phyloP scores from a whole-genome alignment of 2,888 invertebrate species.

The Anoncus sp. region DNA sequence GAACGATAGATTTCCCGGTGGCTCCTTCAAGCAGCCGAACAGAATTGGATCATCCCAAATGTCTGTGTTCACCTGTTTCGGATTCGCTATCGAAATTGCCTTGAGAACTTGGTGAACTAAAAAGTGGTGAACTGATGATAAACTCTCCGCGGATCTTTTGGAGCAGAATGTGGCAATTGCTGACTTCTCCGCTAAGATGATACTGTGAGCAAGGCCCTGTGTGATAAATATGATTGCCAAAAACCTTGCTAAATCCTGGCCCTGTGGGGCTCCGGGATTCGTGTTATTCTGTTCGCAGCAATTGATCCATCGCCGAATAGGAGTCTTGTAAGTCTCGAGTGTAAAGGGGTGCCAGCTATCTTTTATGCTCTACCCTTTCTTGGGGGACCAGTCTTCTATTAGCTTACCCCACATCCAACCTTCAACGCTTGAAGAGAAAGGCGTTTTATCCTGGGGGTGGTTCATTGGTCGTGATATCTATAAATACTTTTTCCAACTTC shows the following conservation, averaged over 20 bases:
- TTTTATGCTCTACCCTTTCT: slow-evolving; percentile 43
- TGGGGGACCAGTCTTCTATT: slow-evolving; percentile 41
- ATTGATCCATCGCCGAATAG: slow-evolving; percentile 57
- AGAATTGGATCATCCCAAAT: slow-evolving; percentile 63
- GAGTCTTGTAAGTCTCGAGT: slow-evolving; percentile 56
- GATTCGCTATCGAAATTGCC: slow-evolving; percentile 49
- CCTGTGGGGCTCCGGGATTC: slow-evolving; percentile 33
- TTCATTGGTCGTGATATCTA: slow-evolving; percentile 56
- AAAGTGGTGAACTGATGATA: slow-evolving; percentile 57
- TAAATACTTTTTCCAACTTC: slow-evolving; percentile 41
- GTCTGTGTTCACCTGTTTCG: slow-evolving; percentile 43
- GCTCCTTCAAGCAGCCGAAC: slow-evolving; percentile 56
- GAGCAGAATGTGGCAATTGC: slow-evolving; percentile 63
- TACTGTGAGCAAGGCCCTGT: slow-evolving; percentile 58
- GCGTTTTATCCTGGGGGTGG: slow-evolving; percentile 55
- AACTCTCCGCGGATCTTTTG: slow-evolving; percentile 3
- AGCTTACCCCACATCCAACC: slow-evolving; percentile 55
- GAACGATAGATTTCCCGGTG: slow-evolving; percentile 41
- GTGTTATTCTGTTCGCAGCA: slow-evolving; percentile 45
- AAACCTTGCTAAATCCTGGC: slow-evolving; percentile 62
- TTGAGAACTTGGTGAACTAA: slow-evolving; percentile 61
- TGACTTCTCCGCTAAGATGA: slow-evolving; percentile 63
- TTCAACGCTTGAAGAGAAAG: slow-evolving; percentile 62
- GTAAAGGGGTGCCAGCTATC: slow-evolving; percentile 63
- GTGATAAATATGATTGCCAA: slow-evolving; percentile 55